A percentile compares a stretch with the other conserved stretches of the same genome.
Evolutionary conservation across 2,888 invertebrate species (phyloP).

Genomic region (Apocheima hispidaria): DNA sequence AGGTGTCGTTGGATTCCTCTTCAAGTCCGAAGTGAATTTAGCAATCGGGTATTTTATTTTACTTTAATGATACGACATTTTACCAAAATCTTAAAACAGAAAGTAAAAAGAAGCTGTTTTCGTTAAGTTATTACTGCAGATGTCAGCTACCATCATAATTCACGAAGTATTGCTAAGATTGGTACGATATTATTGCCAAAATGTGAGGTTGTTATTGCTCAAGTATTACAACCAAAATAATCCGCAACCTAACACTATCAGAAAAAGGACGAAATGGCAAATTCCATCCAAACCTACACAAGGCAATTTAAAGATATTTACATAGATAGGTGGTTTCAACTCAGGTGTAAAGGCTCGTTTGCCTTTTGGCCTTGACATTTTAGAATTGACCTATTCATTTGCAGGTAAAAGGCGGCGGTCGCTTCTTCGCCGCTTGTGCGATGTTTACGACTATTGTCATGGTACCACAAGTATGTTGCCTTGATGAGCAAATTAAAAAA

Average conservation of each 20-base stretch:
- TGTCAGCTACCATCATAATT: no score
- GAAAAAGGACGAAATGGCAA: conserved; percentile 2
- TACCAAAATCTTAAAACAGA: no score
- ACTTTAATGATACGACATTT: no score
- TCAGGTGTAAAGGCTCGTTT: conserved; percentile 42
- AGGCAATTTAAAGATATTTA: conserved; percentile 15
- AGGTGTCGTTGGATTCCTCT: no score
- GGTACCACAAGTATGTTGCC: conserved; percentile 52
- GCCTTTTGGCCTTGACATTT: conserved; percentile 67
- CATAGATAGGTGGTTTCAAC: conserved; percentile 14
- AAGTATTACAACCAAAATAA: not conserved
- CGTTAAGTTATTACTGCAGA: no score
- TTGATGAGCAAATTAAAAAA: conserved; percentile 66
- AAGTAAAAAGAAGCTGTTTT: no score
- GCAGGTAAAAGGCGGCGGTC: conserved; percentile 65
- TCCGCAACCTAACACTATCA: not conserved
- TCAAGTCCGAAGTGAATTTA: no score
- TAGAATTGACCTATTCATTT: conserved; percentile 54
- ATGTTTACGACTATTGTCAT: conserved; percentile 53
- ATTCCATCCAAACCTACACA: conserved; percentile 15
- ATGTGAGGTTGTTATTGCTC: not conserved
- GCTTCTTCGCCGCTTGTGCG: conserved; percentile 53
- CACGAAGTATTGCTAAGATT: no score
- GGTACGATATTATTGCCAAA: not conserved
- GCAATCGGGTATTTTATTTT: no score